Base-by-base conservation (phyloP, 2,797 vertebrate species). In the Yasuhikotakia modesta region DNA sequence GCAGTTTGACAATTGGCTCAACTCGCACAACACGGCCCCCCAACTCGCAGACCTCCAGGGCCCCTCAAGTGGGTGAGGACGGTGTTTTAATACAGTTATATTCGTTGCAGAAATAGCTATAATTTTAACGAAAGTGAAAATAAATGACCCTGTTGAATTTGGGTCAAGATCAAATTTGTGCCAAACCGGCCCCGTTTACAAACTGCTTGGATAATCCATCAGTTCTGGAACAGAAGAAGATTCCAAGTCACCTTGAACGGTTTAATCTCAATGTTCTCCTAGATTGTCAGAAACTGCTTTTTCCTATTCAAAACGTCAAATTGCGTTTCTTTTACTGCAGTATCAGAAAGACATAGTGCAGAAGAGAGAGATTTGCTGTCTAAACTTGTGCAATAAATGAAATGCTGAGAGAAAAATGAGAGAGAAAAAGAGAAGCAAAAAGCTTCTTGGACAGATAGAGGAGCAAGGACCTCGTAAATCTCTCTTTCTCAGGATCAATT, bases 401-500 rank as follows among this genome's bases (percentile, higher is more conserved):
- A 50, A 45, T 21, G 22, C 53, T 21, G 10, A 48, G 30, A 4
- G 19, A 24, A 61, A 24, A 63, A 63, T 5, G 48, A 60, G 32
- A 73, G 35, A 12, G 17, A 50, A 12, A 60, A 8, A 39, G n/a
- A 35, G 14, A 63, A 24, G 21, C 19, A 21, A 72, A 75, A 50
- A 65, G 48, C 58, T 76, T 50, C 46, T 57, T 69, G 69, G 58
- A 81, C 19, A 78, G 73, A 67, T 45, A 67, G 75, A 63, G 46
- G 16, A 73, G 21, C 35, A 14, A 8, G 17, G 60, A n/a, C 32
- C 63, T 71, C 60, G 71, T 76, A 68, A 76, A 74, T 75, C 57
- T 72, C 74, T 67, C 64, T 50, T 53, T 76, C 32, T 12, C 11
- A 24, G 69, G 70, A 80, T 82, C 80, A 21, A 82, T 82, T 69